Evolutionary conservation across 2,888 invertebrate species (phyloP), one percentile per base, ranked within the genome.

Genomic region (Lagria hirta): DNA sequence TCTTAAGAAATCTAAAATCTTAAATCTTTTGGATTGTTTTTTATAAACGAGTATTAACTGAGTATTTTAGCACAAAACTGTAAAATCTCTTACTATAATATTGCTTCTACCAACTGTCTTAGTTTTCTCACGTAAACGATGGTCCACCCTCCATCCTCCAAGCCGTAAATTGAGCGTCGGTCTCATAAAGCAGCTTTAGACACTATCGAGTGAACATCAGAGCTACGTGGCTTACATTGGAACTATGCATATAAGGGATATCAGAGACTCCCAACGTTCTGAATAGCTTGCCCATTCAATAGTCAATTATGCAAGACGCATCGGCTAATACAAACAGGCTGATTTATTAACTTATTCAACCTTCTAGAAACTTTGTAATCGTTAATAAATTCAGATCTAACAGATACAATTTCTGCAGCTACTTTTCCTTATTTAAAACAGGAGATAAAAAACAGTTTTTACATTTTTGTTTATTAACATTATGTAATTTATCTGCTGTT

Each of bases 121-220:
- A 66, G 61, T 65, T 65, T 58, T 50, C 63, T 68, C 68, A 67
- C 68, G 67, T 68, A 66, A 61, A 61, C 54, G 54, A 49, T 54
- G 60, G 57, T 52, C 55, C 51, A 51, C 55, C 50, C 58, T 57
- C 58, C 55, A 59, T 58, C 59, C 51, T 54, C 51, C 52, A 59
- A 60, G 58, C 62, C 64, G 69, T 69, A 69, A 69, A 69, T 69
- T 66, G 66, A 61, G 61, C 65, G 61, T 51, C 55, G 61, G 59
- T 60, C 65, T 63, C 67, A 69, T 70, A 70, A 70, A 70, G 62
- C 66, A 66, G 64, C 62, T 54, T 61, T 61, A 63, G 70, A 70
- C 70, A 69, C 64, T 70, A 70, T 70, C 70, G 67, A 64, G 56
- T 56, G 65, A 64, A 59, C 65, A 68, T 69, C 68, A 64, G 62